Evolutionary conservation across 2,113 vertebrate species (phyloP).

Genomic region (Seriola quinqueradiata): DNA sequence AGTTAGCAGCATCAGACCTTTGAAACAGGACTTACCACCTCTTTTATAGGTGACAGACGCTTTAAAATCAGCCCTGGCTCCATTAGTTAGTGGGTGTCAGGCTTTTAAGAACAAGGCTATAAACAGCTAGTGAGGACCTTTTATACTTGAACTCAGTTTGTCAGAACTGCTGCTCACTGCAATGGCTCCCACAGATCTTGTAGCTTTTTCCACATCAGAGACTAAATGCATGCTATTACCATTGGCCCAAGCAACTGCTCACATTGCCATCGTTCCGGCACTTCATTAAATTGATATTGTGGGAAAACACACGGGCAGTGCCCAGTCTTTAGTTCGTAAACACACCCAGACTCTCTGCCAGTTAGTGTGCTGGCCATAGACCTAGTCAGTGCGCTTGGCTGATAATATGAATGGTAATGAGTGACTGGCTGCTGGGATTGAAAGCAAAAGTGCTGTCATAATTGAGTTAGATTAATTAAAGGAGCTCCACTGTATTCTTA

Average conservation of each 20-base stretch:
- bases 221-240: constrained; percentile 66
- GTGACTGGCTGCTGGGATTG: constrained; percentile 65
- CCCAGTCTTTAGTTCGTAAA: constrained; percentile 69
- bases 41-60: constrained; percentile 57
- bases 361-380: constrained; percentile 52
- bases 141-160: constrained; percentile 62
- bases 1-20: constrained; percentile 42
- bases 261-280: constrained; percentile 58
- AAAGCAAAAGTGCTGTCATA: constrained; percentile 77
- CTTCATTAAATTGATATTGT: constrained; percentile 79
- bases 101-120: constrained; percentile 60
- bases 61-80: constrained; percentile 60
- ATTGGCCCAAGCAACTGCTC: constrained; percentile 50
- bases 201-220: constrained; percentile 56
- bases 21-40: constrained; percentile 51
- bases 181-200: constrained; percentile 36
- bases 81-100: constrained; percentile 63
- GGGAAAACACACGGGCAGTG: constrained; percentile 64
- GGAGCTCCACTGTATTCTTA: constrained; percentile 65
- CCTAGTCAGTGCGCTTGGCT: constrained; percentile 58
- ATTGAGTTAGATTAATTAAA: constrained; percentile 79
- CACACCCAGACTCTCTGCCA: constrained; percentile 53
- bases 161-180: constrained; percentile 47
- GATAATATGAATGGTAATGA: constrained; percentile 73
- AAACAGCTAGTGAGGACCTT: constrained; percentile 55